phyloP scores from a whole-genome alignment of 2,888 invertebrate species.

The Nomada lathburiana region DNA sequence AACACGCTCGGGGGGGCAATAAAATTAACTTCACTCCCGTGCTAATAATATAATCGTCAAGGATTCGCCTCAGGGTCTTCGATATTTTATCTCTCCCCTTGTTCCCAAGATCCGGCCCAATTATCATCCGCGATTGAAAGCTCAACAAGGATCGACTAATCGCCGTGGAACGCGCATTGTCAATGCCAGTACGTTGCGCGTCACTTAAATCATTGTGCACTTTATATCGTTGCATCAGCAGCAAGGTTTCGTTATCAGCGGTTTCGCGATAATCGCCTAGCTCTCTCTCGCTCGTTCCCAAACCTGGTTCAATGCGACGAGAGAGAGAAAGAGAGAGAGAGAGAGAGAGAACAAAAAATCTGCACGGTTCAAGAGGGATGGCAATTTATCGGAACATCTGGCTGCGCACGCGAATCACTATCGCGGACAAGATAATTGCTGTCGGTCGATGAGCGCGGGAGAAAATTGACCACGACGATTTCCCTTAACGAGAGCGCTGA shows the following conservation, averaged over 20 bases:
- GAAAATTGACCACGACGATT: constrained; percentile 25
- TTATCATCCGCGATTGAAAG: not conserved
- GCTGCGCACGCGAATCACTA: constrained; percentile 17
- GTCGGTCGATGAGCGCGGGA: constrained; percentile 18
- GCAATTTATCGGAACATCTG: constrained; percentile 42
- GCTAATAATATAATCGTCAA: too few species aligned
- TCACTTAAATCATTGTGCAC: too few species aligned
- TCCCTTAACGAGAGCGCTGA: constrained; percentile 12
- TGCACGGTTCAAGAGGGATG: not conserved
- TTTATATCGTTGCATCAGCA: not conserved
- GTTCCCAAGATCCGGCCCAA: too few species aligned
- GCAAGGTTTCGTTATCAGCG: not conserved
- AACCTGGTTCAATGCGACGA: not conserved
- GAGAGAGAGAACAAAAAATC: constrained; percentile 14
- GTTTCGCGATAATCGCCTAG: constrained; percentile 8
- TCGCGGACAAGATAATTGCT: constrained; percentile 17
- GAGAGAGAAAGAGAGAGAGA: too few species aligned
- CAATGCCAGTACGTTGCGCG: too few species aligned
- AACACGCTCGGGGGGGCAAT: too few species aligned
- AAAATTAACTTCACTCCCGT: too few species aligned
- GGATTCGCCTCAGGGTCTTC: too few species aligned
- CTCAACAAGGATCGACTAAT: not conserved
- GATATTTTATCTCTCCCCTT: too few species aligned
- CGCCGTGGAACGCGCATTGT: not conserved
- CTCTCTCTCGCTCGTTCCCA: not conserved